phyloP scores from a whole-genome alignment of 2,797 vertebrate species.

The Toxotes lorentzi region DNA sequence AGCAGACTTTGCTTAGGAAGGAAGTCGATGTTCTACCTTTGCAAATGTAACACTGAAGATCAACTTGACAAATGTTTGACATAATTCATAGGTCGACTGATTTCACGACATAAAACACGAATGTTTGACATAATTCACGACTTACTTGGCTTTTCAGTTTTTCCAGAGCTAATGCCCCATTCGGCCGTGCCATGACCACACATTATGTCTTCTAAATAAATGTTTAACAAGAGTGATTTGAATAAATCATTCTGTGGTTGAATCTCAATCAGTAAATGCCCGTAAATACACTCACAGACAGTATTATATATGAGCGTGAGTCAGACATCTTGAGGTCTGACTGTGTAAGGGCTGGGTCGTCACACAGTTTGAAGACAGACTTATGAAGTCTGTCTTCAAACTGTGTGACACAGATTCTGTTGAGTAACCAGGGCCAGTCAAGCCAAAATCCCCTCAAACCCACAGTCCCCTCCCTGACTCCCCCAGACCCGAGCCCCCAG shows the following conservation, averaged over 20 bases:
- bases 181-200: constrained; percentile 33
- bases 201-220: constrained; percentile 61
- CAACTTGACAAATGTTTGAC: constrained; percentile 43
- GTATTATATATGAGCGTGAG: constrained; percentile 60
- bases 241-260: constrained; percentile 58
- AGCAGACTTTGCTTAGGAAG: constrained; percentile 36
- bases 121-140: constrained; percentile 38
- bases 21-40: constrained; percentile 53
- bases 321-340: constrained; percentile 65
- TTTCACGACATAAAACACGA: constrained; percentile 7
- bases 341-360: constrained; percentile 47
- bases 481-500: constrained; percentile 52
- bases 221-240: constrained; percentile 50
- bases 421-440: constrained; percentile 41
- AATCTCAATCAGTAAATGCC: constrained; percentile 55
- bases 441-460: constrained; percentile 60
- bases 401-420: no score
- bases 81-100: constrained; percentile 28
- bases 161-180: constrained; percentile 50
- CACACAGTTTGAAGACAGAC: constrained; percentile 60
- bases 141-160: constrained; percentile 39
- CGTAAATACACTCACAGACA: constrained; percentile 54
- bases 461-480: constrained; percentile 46
- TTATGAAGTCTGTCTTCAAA: no score
- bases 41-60: constrained; percentile 39